These are phyloP conservation scores for Periophthalmus magnuspinnatus DNA, from an alignment of 2,797 vertebrate genomes.

Conservation along the genomic window DNA sequence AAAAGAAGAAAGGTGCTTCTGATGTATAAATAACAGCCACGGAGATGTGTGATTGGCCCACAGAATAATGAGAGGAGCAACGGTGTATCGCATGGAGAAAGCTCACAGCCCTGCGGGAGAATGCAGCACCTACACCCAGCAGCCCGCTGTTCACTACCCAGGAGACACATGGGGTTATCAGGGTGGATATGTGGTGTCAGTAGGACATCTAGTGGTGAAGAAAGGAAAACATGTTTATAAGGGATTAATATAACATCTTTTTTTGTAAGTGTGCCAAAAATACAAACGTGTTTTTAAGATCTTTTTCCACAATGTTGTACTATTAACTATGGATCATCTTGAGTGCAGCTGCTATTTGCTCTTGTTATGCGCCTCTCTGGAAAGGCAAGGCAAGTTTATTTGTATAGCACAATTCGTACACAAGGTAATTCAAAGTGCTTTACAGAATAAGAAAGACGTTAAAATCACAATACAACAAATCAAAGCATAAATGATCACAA, in stretches of 20 bases:
- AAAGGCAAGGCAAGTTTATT: too few species aligned
- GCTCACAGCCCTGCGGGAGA: conserved; percentile 46
- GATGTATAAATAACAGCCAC: conserved; percentile 39
- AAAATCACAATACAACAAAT: too few species aligned
- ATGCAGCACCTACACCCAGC: conserved; percentile 27
- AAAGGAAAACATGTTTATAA: not conserved
- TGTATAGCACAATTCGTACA: too few species aligned
- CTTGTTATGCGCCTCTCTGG: too few species aligned
- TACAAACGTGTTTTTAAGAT: too few species aligned
- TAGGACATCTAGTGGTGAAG: conserved; percentile 66
- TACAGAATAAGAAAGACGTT: too few species aligned
- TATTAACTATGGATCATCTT: too few species aligned
- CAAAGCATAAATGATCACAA: too few species aligned
- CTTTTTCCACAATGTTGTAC: too few species aligned
- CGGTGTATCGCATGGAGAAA: conserved; percentile 37
- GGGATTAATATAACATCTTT: not conserved
- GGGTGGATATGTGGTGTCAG: conserved; percentile 29
- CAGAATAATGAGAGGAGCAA: conserved; percentile 33
- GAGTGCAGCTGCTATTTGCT: too few species aligned
- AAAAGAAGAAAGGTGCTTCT: conserved; percentile 22
- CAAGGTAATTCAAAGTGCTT: too few species aligned
- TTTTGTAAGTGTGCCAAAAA: too few species aligned
- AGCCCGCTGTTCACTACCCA: not conserved
- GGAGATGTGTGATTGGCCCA: conserved; percentile 45
- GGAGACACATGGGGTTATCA: not conserved